Percentiles rank a stretch among this genome's conserved stretches.
phyloP scores from a whole-genome alignment of 2,797 vertebrate species.

The Neosilurus hyrtlii region DNA sequence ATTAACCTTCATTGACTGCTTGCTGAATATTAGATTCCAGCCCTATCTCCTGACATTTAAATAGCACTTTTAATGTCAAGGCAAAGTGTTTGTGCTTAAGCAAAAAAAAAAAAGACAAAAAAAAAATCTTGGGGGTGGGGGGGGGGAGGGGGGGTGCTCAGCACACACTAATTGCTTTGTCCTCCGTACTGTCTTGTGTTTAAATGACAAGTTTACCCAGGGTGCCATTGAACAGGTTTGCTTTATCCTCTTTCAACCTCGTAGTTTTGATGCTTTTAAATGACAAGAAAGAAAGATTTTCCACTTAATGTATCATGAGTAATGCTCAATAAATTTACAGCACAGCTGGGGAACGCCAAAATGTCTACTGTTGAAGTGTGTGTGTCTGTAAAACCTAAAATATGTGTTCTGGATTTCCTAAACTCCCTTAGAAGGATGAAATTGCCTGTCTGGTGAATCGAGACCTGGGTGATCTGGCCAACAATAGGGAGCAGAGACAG shows the following conservation, averaged over 20 bases:
- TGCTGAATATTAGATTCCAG: constrained; percentile 65
- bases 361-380: not conserved
- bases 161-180: constrained; percentile 43
- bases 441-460: constrained; percentile 38
- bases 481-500: constrained; percentile 37
- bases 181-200: constrained; percentile 26
- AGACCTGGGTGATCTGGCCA: constrained; percentile 23
- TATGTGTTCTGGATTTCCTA: constrained; percentile 15
- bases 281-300: not conserved
- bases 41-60: constrained; percentile 71
- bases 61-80: constrained; percentile 65
- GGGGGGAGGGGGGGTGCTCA: not conserved
- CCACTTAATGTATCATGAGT: not conserved
- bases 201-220: constrained; percentile 30
- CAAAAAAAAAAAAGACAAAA: constrained; percentile 2
- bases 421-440: constrained; percentile 17
- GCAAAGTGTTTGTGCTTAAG: constrained; percentile 53
- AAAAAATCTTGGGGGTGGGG: no score
- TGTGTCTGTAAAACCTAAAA: constrained; percentile 13
- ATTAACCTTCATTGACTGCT: constrained; percentile 78
- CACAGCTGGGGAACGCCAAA: not conserved
- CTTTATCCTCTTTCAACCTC: constrained; percentile 9
- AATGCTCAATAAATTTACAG: not conserved
- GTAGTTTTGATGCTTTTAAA: not conserved
- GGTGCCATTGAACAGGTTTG: constrained; percentile 2